Percentiles rank a stretch among this genome's conserved stretches.
Conservation (phyloP, 2,113 vertebrate species). For the Brachirus orientalis region DNA sequence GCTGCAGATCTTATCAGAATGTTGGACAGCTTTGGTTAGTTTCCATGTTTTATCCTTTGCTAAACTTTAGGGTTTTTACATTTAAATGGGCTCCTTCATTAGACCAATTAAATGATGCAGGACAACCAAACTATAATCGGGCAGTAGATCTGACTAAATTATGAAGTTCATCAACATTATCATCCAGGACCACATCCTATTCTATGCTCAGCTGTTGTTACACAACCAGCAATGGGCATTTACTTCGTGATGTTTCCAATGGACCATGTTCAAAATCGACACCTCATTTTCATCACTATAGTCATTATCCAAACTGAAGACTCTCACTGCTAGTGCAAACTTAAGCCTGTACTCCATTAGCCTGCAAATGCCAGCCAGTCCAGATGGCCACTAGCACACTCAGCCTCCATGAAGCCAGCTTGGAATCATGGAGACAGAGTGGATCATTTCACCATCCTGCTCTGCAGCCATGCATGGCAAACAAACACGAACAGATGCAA, state of each 20-base stretch:
- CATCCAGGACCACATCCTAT: slow-evolving; percentile 1
- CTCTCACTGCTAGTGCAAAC: slow-evolving; percentile 45
- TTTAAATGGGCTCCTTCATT: slow-evolving; percentile 1
- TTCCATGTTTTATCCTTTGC: slow-evolving; percentile 22
- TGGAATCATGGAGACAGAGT: slow-evolving; percentile 51
- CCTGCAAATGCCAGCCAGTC: slow-evolving; percentile 31
- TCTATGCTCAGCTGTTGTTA: slow-evolving; percentile 12
- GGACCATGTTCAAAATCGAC: slow-evolving; percentile 47
- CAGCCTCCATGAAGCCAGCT: slow-evolving; percentile 32
- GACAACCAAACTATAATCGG: slow-evolving; percentile 7
- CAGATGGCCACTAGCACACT: slow-evolving; percentile 61
- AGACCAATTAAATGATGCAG: background rate
- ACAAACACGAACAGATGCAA: slow-evolving; percentile 17
- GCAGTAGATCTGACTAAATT: slow-evolving; percentile 34
- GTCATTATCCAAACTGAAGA: slow-evolving; percentile 65
- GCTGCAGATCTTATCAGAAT: background rate
- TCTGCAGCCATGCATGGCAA: slow-evolving; percentile 36
- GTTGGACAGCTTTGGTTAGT: slow-evolving; percentile 10
- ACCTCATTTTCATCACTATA: slow-evolving; percentile 43
- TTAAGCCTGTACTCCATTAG: slow-evolving; percentile 48
- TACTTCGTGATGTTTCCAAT: slow-evolving; percentile 37
- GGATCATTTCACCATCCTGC: slow-evolving; percentile 38
- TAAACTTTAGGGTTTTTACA: slow-evolving; percentile 2
- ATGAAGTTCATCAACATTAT: slow-evolving; percentile 33
- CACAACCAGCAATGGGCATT: slow-evolving; percentile 23